Conservation (phyloP, 2,888 invertebrate genomes). For the Brachylomia viminalis region DNA sequence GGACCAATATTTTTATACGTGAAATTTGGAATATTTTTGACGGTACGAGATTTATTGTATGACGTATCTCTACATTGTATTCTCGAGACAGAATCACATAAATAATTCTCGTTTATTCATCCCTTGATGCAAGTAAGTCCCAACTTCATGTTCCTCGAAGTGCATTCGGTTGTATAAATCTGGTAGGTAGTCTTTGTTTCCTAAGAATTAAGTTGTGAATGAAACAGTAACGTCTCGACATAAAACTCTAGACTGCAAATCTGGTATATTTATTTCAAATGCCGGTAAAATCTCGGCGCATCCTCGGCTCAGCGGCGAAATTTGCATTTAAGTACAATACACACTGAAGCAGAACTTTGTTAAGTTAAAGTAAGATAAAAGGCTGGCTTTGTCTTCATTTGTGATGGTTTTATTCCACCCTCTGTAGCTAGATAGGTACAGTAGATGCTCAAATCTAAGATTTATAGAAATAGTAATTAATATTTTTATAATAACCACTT, state of each 20-base stretch:
- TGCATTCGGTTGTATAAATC: slow-evolving; percentile 54
- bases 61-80: slow-evolving; percentile 8
- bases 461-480: background rate
- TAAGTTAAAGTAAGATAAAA: slow-evolving; percentile 61
- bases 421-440: background rate
- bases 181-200: slow-evolving; percentile 63
- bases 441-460: background rate
- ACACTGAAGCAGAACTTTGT: slow-evolving; percentile 67
- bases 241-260: slow-evolving; percentile 81
- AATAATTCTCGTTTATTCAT: slow-evolving; percentile 50
- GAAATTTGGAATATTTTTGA: slow-evolving; percentile 13
- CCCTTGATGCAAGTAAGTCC: slow-evolving; percentile 44
- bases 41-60: background rate
- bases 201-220: slow-evolving; percentile 72
- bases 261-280: slow-evolving; percentile 85
- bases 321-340: slow-evolving; percentile 81
- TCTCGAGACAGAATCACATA: slow-evolving; percentile 36
- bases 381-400: slow-evolving; percentile 56
- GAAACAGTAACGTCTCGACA: slow-evolving; percentile 79
- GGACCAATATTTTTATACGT: slow-evolving; percentile 13
- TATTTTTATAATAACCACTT: background rate
- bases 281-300: slow-evolving; percentile 83
- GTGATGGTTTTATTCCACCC: slow-evolving; percentile 43
- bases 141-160: slow-evolving; percentile 36
- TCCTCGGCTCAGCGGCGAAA: slow-evolving; percentile 80